Evolutionary conservation across 2,888 invertebrate species (phyloP), one percentile per base, ranked within the genome.

Genomic region (Drosophila prostipennis): DNA sequence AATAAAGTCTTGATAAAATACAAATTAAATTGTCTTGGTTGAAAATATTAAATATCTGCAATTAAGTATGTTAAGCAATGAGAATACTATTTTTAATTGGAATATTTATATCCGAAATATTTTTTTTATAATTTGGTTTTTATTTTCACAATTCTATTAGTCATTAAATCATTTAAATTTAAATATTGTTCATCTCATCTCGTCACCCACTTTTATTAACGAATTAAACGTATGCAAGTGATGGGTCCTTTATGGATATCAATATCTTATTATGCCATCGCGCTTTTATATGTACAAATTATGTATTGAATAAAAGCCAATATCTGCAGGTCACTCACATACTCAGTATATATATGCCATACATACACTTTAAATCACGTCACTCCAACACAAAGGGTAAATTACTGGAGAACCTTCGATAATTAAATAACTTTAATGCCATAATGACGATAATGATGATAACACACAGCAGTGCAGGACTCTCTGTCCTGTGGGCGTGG

Each of bases 401-500:
- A 67, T 54, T 65, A 67, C 65, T 46, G 68, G 68, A 46, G 46
- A 40, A 19, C 32, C 34, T 54, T 54, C 72, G 82, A 85, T 82
- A 82, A 82, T 82, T 81, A 87, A 84, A 82, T 87, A 76, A 87
- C 77, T 87, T 82, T 81, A 87, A 84, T 87, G 82, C 85, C 71
- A 87, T 85, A 77, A 77, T 79, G 74, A 54, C 46, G 53, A 59
- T 55, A 49, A 13, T 26, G 49, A 6, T 37, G 26, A 36, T 16
- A 37, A 36, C 11, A 36, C 11, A n/a, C 14, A 7, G 42, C 37
- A 10, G 36, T 11, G 39, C 32, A 16, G 23, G 26, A 10, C 11
- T 19, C 13, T 6, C 14, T 49, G 16, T 4, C 48, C 48, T 13
- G 6, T n/a, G 57, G 46, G 57, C 49, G 55, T 37, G 64, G 42